These are phyloP conservation scores for Thereva nobilitata DNA, from an alignment of 2,888 invertebrate species.

Conservation along the genomic window DNA sequence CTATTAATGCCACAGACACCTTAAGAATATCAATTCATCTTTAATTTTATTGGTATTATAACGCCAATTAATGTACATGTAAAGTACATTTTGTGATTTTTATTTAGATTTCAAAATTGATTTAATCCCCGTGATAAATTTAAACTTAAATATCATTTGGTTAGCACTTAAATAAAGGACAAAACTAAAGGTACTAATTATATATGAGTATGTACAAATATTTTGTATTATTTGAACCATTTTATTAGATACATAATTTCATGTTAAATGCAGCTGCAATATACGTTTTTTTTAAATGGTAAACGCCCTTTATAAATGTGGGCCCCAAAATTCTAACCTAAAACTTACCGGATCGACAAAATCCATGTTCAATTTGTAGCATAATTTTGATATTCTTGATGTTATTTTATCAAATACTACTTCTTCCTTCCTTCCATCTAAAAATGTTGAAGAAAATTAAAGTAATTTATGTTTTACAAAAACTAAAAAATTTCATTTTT, in stretches of 20 bases:
- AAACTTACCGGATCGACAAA: slow-evolving; percentile 91
- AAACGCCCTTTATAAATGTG: neutral
- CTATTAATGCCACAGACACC: slow-evolving; percentile 85
- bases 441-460: slow-evolving; percentile 38
- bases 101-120: no score
- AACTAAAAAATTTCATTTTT: slow-evolving; percentile 24
- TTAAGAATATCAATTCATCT: slow-evolving; percentile 49
- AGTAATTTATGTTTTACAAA: neutral
- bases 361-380: slow-evolving; percentile 94
- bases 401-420: slow-evolving; percentile 99
- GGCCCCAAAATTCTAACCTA: neutral
- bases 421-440: slow-evolving; percentile 87
- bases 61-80: no score
- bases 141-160: no score
- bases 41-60: neutral
- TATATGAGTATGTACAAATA: no score
- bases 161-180: no score
- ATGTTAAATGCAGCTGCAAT: no score
- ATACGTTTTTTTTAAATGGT: no score
- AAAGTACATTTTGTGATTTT: no score
- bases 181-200: no score
- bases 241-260: no score
- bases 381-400: slow-evolving; percentile 90
- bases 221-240: no score
- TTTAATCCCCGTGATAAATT: no score